Base-by-base conservation (phyloP, 2,888 invertebrate genomes). In the Smittia aterrima region DNA sequence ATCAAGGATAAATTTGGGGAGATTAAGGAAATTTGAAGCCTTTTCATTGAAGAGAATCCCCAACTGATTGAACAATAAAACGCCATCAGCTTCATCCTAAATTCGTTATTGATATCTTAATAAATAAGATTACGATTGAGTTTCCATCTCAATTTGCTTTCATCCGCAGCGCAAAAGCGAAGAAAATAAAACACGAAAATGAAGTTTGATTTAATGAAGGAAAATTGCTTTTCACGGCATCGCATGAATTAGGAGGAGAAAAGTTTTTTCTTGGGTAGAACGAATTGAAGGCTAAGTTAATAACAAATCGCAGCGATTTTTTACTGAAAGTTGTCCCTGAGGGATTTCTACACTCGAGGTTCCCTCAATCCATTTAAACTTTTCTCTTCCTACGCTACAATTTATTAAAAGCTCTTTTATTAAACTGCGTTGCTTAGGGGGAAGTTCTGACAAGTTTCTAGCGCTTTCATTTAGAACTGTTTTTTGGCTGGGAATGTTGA, bases 1-100 rank as follows among this genome's bases (percentile, higher is more conserved):
- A n/a, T n/a, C n/a, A n/a, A n/a, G n/a, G n/a, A n/a, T n/a, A n/a
- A n/a, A n/a, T n/a, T n/a, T n/a, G n/a, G n/a, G n/a, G n/a, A n/a
- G n/a, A n/a, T n/a, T n/a, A n/a, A n/a, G n/a, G n/a, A n/a, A n/a
- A n/a, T n/a, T n/a, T n/a, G n/a, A n/a, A n/a, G n/a, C n/a, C n/a
- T n/a, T n/a, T n/a, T n/a, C n/a, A n/a, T n/a, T n/a, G n/a, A n/a
- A n/a, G n/a, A 3, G 32, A 32, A 6, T 32, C 32, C 4, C 9
- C 32, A 47, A 47, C 47, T n/a, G 47, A 47, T 47, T 47, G 47
- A 47, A 47, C 47, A 47, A 13, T 47, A 16, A 47, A 47, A 47
- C 11, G 2, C 47, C 47, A 47, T 47, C 11, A 47, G 47, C 47
- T 47, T 13, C n/a, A 9, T 32, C 16, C 4, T n/a, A n/a, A n/a